Conservation (phyloP, 2,113 vertebrate genomes). For the Mesembrinibis cayennensis region DNA sequence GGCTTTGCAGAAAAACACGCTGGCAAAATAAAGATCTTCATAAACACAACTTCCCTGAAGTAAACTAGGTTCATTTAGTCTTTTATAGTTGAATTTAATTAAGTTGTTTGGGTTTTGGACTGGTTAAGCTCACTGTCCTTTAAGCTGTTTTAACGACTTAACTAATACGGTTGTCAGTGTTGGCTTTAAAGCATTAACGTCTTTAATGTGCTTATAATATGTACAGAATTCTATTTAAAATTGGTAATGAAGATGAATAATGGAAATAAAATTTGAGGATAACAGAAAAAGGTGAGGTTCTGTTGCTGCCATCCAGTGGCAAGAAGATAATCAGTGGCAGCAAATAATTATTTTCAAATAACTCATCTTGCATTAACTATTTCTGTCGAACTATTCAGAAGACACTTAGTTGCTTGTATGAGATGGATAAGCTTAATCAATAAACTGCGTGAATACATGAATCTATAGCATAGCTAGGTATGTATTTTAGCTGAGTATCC, state of each 20-base stretch:
- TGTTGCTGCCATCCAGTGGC: conserved; percentile 86
- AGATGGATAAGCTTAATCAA: not conserved
- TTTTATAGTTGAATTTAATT: conserved; percentile 11
- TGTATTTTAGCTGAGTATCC: not conserved
- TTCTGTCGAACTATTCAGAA: not conserved
- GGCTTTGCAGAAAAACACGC: not conserved
- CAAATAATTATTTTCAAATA: not conserved
- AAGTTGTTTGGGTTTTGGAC: conserved; percentile 23
- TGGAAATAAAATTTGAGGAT: conserved; percentile 12
- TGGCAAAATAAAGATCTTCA: not conserved
- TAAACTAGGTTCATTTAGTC: not conserved
- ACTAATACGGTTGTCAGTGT: not conserved
- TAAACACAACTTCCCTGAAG: not conserved
- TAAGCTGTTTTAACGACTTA: conserved; percentile 8
- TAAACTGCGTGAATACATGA: not conserved
- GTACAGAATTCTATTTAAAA: conserved; percentile 15
- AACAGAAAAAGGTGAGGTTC: conserved; percentile 39
- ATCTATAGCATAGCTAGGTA: not conserved
- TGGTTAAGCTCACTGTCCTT: not conserved
- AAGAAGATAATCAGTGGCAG: not conserved
- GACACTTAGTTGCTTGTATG: not conserved
- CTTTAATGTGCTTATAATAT: not conserved
- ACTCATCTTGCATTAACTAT: not conserved
- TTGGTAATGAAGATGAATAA: not conserved
- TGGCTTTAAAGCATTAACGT: not conserved